Evolutionary conservation across 1,140 invertebrate species (phyloP).

Genomic region (Ooceraea biroi): DNA sequence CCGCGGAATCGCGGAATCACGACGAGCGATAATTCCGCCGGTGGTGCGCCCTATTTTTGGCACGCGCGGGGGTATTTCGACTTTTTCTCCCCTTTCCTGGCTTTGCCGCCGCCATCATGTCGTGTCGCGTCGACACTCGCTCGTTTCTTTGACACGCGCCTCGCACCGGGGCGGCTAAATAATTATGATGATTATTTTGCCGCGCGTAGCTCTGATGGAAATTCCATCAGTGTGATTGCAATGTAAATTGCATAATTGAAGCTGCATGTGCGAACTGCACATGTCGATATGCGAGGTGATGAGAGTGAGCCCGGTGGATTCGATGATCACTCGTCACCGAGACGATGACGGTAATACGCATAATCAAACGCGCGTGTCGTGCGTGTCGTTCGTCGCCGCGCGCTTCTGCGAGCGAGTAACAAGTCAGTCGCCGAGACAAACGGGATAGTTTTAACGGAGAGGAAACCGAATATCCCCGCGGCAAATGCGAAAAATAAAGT

Average conservation of each 20-base stretch:
- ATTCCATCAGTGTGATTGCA: constrained; percentile 26
- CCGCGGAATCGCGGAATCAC: constrained; percentile 48
- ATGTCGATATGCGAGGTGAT: constrained; percentile 1
- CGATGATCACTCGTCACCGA: constrained; percentile 21
- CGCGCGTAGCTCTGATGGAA: constrained; percentile 6
- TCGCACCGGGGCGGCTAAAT: constrained; percentile 52
- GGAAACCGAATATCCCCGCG: not conserved
- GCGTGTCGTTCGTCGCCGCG: not conserved
- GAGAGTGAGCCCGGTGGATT: constrained; percentile 1
- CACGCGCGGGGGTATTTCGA: not conserved
- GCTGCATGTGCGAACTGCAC: too few relatives aligned
- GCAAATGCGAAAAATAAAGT: not conserved
- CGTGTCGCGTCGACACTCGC: not conserved
- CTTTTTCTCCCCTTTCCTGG: constrained; percentile 22
- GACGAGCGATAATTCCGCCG: constrained; percentile 63
- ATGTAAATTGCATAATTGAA: constrained; percentile 46
- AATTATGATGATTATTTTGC: constrained; percentile 56
- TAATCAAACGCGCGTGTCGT: not conserved
- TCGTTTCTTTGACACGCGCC: constrained; percentile 3
- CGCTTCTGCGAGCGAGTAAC: not conserved
- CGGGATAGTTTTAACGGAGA: not conserved
- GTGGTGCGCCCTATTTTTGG: constrained; percentile 31
- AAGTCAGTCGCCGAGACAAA: constrained; percentile 6
- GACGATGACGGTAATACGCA: not conserved
- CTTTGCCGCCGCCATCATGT: not conserved